Base-by-base conservation (phyloP, 2,797 vertebrate species). In the Diplodus sargus region DNA sequence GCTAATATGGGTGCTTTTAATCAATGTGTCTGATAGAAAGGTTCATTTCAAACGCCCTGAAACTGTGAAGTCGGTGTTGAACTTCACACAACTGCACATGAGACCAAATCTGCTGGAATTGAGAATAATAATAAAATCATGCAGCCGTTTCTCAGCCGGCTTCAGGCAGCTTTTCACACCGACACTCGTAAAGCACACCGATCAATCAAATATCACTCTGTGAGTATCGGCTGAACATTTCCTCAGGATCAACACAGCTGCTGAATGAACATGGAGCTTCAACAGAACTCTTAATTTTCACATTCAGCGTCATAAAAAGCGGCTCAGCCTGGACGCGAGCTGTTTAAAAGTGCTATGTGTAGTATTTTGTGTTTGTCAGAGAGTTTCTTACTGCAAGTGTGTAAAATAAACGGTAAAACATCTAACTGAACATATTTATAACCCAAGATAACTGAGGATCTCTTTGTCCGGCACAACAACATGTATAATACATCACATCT, bases 231-330 rank as follows among this genome's bases (percentile, higher is more conserved):
- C 10, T 9, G 39, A 39, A 11, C 39, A 10, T 39, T 39, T 39
- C 34, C 34, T 39, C 59, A 62, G 42, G 22, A 52, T 43, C 63
- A 49, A 74, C 56, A 62, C 58, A 39, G 63, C 49, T 64, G 23
- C 30, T 34, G 60, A 59, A 68, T 4, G 30, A 71, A 49, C 71
- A 49, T 42, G 14, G 60, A 56, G 18, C 64, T 74, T 85, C 68
- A 81, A 72, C 52, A 62, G 45, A 11, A 11, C 39, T 39, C 45
- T 14, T 56, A 74, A 43, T 63, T 63, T 82, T 70, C 63, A 88
- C 84, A 83, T 80, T 82, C 73, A 74, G 42, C 1, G n/a, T 83
- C 83, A 79, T 43, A 59, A 67, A 85, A 8, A 51, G 68, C 11
- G 14, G 16, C 48, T 2, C 5, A 28, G 62, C 52, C 57, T 20